Percentiles rank a stretch among this genome's conserved stretches.
phyloP scores from a whole-genome alignment of 2,888 invertebrate species.

The Serripes groenlandicus region DNA sequence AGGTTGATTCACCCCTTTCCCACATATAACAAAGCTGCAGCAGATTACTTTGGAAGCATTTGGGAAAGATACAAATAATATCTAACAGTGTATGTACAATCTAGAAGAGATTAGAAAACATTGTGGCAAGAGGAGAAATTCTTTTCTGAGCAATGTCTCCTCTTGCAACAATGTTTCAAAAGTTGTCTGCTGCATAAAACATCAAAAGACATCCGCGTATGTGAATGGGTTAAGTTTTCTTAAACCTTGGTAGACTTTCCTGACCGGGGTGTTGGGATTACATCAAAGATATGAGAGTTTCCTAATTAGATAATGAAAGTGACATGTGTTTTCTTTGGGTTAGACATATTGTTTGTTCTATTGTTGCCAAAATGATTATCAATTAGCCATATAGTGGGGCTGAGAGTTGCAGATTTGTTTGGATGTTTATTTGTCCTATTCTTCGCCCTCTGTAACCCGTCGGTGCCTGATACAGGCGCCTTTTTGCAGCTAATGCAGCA shows the following conservation, averaged over 20 bases:
- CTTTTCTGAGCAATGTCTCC: not conserved
- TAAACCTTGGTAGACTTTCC: not conserved
- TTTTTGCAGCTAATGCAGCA: too few species aligned
- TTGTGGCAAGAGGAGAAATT: conserved; percentile 6
- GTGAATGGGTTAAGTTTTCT: not conserved
- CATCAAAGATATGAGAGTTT: not conserved
- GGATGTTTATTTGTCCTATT: too few species aligned
- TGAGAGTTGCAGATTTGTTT: too few species aligned
- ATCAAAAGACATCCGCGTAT: not conserved
- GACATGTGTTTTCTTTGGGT: conserved; percentile 17
- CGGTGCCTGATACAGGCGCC: too few species aligned
- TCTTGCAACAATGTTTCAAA: not conserved
- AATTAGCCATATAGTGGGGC: not conserved
- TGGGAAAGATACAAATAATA: too few species aligned
- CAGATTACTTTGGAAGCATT: too few species aligned
- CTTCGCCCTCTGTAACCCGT: too few species aligned
- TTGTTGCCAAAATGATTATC: not conserved
- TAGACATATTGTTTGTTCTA: not conserved
- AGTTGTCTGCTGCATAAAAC: not conserved
- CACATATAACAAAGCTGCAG: too few species aligned
- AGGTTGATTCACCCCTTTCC: too few species aligned
- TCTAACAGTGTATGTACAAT: too few species aligned
- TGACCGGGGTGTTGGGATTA: not conserved
- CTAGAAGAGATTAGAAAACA: not conserved
- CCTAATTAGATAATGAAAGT: conserved; percentile 16